Conservation (phyloP, 2,888 invertebrate species). For the Orthosia cruda region DNA sequence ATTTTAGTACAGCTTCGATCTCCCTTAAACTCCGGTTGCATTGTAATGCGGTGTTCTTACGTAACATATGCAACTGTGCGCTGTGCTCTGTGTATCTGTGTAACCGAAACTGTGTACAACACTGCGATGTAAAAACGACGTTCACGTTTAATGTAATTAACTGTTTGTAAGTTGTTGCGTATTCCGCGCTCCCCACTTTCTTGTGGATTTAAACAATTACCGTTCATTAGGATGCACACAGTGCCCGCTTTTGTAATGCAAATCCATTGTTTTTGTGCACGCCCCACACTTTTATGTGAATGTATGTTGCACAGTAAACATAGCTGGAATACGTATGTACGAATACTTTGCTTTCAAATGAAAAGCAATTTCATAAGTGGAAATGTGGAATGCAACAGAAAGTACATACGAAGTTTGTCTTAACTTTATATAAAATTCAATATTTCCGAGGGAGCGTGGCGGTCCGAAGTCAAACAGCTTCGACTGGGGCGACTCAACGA, state of each 20-base stretch:
- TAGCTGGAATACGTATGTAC: slow-evolving; percentile 58
- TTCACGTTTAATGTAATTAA: slow-evolving; percentile 79
- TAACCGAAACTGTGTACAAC: slow-evolving; percentile 24
- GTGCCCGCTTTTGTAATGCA: slow-evolving; percentile 84
- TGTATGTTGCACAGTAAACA: slow-evolving; percentile 62
- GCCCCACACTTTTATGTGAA: slow-evolving; percentile 65
- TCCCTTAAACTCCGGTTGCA: slow-evolving; percentile 19
- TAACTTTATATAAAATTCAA: slow-evolving; percentile 83
- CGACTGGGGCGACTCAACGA: slow-evolving; percentile 70
- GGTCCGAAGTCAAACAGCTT: slow-evolving; percentile 74
- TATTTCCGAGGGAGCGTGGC: slow-evolving; percentile 73
- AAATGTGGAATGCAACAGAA: slow-evolving; percentile 77
- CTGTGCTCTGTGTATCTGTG: slow-evolving; percentile 25
- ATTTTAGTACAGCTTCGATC: slow-evolving; percentile 24
- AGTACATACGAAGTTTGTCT: slow-evolving; percentile 66
- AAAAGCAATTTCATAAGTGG: slow-evolving; percentile 81
- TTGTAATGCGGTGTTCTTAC: slow-evolving; percentile 39
- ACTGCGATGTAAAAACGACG: slow-evolving; percentile 69
- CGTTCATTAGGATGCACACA: slow-evolving; percentile 85
- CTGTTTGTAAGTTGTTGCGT: slow-evolving; percentile 78
- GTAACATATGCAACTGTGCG: slow-evolving; percentile 29
- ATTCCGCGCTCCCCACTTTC: slow-evolving; percentile 76
- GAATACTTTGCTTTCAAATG: slow-evolving; percentile 64
- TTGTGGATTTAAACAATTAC: slow-evolving; percentile 88
- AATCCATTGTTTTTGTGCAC: slow-evolving; percentile 83